A percentile compares a stretch with the other conserved stretches of the same genome.
Conservation (phyloP, 2,113 vertebrate genomes). For the Chionomys nivalis region DNA sequence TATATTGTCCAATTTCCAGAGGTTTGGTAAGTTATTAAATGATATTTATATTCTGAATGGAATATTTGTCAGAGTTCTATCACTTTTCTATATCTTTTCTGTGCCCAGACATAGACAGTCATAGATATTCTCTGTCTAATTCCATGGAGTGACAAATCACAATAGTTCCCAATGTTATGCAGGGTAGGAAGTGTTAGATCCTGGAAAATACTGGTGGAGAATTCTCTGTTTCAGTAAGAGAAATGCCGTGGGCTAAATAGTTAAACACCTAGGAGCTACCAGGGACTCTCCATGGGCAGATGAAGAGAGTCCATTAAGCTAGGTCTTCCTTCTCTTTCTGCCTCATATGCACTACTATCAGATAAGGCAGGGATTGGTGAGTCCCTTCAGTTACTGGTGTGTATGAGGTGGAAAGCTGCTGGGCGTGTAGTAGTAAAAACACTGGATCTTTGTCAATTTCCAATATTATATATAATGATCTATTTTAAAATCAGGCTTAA, state of each 20-base stretch:
- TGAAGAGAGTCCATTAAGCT: neutral
- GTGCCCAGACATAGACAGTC: neutral
- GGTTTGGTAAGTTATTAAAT: neutral
- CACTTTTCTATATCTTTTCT: no score
- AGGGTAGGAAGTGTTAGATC: no score
- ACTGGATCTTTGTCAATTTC: neutral
- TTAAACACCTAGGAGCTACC: no score
- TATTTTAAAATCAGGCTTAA: neutral
- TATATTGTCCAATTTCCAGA: neutral
- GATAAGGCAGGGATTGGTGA: neutral
- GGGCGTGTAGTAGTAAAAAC: neutral
- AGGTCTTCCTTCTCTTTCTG: neutral
- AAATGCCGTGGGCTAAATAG: no score
- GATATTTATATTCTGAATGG: no score
- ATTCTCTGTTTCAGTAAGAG: neutral
- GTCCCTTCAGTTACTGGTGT: neutral
- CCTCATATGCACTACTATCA: neutral
- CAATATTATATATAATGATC: neutral
- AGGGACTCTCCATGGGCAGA: no score
- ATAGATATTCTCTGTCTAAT: neutral
- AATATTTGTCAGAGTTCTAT: neutral
- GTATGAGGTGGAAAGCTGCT: neutral
- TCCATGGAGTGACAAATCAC: neutral
- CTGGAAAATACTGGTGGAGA: neutral
- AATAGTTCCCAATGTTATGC: neutral